Evolutionary conservation across 2,797 vertebrate species (phyloP).

Genomic region (Sebastes nivosus): DNA sequence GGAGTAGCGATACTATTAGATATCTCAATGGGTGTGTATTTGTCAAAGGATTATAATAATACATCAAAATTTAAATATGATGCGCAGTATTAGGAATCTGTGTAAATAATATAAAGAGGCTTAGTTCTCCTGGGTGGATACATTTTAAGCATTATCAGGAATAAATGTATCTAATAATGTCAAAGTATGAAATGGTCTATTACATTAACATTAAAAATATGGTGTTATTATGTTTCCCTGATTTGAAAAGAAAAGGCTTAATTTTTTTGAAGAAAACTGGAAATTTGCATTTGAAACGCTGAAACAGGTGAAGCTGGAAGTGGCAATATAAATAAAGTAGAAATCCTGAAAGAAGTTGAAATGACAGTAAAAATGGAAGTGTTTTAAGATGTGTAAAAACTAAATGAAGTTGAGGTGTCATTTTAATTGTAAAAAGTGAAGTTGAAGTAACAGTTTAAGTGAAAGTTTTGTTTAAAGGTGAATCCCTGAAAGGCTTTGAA

Average conservation of each 20-base stretch:
- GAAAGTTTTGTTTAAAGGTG: neutral
- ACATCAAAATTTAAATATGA: neutral
- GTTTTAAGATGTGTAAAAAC: neutral
- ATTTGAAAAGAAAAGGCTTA: neutral
- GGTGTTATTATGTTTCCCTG: neutral
- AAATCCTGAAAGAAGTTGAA: neutral
- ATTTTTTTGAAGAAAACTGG: neutral
- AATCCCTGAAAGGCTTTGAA: neutral
- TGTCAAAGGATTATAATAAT: neutral
- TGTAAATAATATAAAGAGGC: neutral
- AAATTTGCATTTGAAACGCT: neutral
- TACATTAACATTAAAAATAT: neutral
- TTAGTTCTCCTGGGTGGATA: neutral
- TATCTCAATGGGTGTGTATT: neutral
- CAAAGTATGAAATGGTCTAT: neutral
- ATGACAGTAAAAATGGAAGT: neutral
- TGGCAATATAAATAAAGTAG: neutral
- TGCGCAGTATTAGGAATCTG: neutral
- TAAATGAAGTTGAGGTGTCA: neutral
- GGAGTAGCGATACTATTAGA: neutral
- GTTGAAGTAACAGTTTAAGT: neutral
- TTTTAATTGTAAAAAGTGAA: neutral
- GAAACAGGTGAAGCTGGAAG: neutral
- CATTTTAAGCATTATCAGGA: neutral
- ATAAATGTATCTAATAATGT: neutral